phyloP scores from a whole-genome alignment of 2,113 vertebrate species.

The Chloroceryle aenea region DNA sequence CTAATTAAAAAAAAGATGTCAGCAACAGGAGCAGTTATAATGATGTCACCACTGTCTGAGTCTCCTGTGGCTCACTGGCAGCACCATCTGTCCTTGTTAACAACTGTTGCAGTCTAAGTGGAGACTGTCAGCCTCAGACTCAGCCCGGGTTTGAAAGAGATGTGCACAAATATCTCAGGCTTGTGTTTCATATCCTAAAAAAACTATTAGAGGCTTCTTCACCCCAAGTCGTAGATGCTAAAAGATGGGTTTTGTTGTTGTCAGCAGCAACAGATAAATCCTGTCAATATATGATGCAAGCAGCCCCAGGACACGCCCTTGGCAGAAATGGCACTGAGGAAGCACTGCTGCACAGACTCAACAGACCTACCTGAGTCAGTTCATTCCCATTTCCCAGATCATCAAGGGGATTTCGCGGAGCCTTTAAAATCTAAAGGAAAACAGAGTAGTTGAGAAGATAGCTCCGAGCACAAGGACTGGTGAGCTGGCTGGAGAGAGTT shows the following conservation, averaged over 20 bases:
- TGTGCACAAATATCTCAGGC: neutral
- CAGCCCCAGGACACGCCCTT: neutral
- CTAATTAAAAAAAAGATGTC: neutral
- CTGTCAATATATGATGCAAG: neutral
- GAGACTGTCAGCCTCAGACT: neutral
- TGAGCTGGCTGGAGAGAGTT: neutral
- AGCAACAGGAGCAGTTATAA: neutral
- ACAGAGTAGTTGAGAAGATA: neutral
- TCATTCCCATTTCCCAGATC: conserved; percentile 76
- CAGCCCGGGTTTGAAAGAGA: neutral
- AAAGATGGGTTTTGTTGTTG: neutral
- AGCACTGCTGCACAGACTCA: neutral
- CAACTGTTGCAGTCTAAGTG: neutral
- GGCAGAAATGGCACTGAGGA: neutral
- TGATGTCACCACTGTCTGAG: neutral
- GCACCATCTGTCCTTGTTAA: neutral
- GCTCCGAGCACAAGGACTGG: neutral
- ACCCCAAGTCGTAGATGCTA: neutral
- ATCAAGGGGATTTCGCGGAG: conserved; percentile 75
- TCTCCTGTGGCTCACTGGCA: neutral
- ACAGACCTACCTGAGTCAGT: conserved; percentile 61
- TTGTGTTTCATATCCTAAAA: neutral
- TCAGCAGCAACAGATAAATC: neutral
- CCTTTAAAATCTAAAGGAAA: conserved; percentile 79
- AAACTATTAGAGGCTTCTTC: neutral